Evolutionary conservation across 2,888 invertebrate genomes (phyloP).

Genomic region (Graphium colonna): DNA sequence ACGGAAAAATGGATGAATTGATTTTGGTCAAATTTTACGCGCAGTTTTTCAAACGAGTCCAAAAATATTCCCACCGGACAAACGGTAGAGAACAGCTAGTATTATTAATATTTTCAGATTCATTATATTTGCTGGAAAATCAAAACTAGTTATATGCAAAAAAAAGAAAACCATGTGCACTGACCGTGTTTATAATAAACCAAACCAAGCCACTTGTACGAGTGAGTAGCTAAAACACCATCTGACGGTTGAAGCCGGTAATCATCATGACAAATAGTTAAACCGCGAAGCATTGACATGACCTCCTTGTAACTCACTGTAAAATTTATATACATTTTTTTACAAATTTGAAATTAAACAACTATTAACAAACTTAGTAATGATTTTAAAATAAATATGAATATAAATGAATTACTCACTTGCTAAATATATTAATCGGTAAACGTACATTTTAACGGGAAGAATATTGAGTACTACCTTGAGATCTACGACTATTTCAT

Average conservation of each 20-base stretch:
- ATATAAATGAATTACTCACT: background rate
- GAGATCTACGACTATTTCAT: background rate
- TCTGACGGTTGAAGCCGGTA: constrained; percentile 54
- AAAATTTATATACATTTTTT: background rate
- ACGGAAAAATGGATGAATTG: no score
- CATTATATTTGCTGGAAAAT: no score
- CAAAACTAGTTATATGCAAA: no score
- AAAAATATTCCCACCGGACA: no score
- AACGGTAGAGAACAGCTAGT: no score
- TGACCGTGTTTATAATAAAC: constrained; percentile 59
- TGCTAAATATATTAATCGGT: background rate
- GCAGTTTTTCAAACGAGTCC: no score
- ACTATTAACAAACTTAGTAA: no score
- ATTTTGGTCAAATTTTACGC: no score
- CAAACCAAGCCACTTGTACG: constrained; percentile 63
- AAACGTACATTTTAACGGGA: background rate
- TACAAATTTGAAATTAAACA: background rate
- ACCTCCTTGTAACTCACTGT: constrained; percentile 1
- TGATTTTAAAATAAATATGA: background rate
- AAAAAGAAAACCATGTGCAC: no score
- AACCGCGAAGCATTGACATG: constrained; percentile 37
- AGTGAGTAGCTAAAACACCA: constrained; percentile 52
- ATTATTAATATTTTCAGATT: no score
- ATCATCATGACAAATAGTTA: constrained; percentile 58
- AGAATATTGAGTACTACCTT: background rate